Evolutionary conservation across 2,888 invertebrate genomes (phyloP).

Genomic region (Ormyrus pomaceus): DNA sequence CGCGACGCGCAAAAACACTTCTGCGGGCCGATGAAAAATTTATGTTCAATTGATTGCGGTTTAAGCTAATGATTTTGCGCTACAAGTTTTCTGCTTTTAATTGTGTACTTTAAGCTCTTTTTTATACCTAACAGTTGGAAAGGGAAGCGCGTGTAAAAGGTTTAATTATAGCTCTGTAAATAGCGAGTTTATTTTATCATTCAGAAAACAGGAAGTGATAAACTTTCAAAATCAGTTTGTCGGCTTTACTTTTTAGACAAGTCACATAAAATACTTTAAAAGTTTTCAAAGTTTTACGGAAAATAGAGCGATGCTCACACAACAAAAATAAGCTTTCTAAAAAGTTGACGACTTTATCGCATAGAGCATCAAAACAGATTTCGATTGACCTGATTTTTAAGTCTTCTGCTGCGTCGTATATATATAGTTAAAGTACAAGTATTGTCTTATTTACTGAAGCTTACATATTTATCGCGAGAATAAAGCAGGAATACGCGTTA

Average conservation of each 20-base stretch:
- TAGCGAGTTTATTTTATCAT: background rate
- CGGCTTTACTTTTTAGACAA: background rate
- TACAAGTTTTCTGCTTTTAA: too few relatives aligned
- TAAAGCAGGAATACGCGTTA: too few relatives aligned
- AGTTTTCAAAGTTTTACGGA: constrained; percentile 17
- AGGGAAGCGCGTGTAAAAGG: too few relatives aligned
- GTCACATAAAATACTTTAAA: constrained; percentile 19
- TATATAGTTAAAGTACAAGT: too few relatives aligned
- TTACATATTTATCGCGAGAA: too few relatives aligned
- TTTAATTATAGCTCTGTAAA: too few relatives aligned
- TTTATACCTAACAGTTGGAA: too few relatives aligned
- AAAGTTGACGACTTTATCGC: constrained; percentile 2
- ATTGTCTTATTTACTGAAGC: too few relatives aligned
- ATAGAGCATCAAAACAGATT: constrained; percentile 12
- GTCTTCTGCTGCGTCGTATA: too few relatives aligned
- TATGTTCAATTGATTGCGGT: background rate
- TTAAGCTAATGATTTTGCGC: too few relatives aligned
- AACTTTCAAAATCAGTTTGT: constrained; percentile 11
- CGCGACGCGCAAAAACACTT: constrained; percentile 2
- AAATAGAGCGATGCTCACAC: constrained; percentile 3
- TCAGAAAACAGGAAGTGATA: background rate
- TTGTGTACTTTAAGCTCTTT: too few relatives aligned
- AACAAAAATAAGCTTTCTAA: background rate
- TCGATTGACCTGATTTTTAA: constrained; percentile 23
- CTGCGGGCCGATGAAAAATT: constrained; percentile 42